A percentile compares a stretch with the other conserved stretches of the same genome.
Evolutionary conservation across 2,888 invertebrate genomes (phyloP).

Genomic region (Eupelmus urozonus): DNA sequence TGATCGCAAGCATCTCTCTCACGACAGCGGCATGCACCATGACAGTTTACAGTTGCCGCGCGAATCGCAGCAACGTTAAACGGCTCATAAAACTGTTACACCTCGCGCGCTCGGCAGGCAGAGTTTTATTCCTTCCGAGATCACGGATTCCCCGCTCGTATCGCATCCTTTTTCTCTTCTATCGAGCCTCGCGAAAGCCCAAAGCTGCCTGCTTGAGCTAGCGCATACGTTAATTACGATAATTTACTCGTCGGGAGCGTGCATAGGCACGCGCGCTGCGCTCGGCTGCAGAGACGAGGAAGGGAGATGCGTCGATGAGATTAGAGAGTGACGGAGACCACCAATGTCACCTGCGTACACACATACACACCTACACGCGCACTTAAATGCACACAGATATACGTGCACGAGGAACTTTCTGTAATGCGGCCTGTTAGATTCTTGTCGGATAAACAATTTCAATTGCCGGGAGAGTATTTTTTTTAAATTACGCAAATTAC

Average conservation of each 20-base stretch:
- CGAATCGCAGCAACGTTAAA: too few relatives aligned
- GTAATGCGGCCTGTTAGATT: neutral
- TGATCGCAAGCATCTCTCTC: too few relatives aligned
- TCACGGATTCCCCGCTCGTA: too few relatives aligned
- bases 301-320: constrained; percentile 32
- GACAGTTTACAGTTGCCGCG: neutral
- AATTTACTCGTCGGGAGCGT: constrained; percentile 13
- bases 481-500: too few relatives aligned
- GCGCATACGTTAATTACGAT: constrained; percentile 22
- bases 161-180: neutral
- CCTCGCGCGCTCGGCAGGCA: neutral
- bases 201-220: too few relatives aligned
- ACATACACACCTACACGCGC: too few relatives aligned
- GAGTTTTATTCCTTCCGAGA: neutral
- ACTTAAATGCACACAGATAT: neutral
- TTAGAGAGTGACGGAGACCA: constrained; percentile 13
- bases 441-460: neutral
- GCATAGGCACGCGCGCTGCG: neutral
- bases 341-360: constrained; percentile 17
- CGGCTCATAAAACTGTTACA: neutral
- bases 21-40: too few relatives aligned
- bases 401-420: neutral
- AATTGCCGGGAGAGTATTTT: neutral
- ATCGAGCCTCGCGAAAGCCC: constrained; percentile 5
- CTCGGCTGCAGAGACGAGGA: neutral